Evolutionary conservation across 2,797 vertebrate genomes (phyloP).

Genomic region (Fratercula arctica): DNA sequence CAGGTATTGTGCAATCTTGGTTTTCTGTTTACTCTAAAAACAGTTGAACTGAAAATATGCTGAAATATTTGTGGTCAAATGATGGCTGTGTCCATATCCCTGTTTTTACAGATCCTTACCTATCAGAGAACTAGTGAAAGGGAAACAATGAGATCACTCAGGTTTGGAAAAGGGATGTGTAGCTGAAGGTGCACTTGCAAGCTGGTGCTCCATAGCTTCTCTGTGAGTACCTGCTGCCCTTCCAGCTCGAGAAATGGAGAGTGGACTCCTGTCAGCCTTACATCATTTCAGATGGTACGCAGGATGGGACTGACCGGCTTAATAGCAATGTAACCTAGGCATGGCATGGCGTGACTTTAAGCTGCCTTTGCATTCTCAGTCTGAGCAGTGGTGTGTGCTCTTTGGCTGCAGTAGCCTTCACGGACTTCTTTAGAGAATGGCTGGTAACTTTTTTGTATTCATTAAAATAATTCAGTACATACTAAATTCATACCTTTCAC

Average conservation of each 20-base stretch:
- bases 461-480: background rate
- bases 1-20: background rate
- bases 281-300: background rate
- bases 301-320: background rate
- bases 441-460: background rate
- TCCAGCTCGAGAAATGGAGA: background rate
- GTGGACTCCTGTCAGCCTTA: background rate
- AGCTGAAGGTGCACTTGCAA: background rate
- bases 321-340: background rate
- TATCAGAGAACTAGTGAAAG: background rate
- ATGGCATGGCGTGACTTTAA: background rate
- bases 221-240: background rate
- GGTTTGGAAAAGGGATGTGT: background rate
- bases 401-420: background rate
- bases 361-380: background rate
- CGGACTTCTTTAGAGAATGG: background rate
- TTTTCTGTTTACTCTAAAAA: slow-evolving; percentile 26
- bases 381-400: background rate
- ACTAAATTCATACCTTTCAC: background rate
- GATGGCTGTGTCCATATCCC: background rate
- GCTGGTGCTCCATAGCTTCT: background rate
- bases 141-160: background rate
- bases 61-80: background rate
- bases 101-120: background rate
- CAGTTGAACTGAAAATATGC: background rate